Conservation (phyloP, 2,888 invertebrate genomes). For the Trichopoda pennipes region DNA sequence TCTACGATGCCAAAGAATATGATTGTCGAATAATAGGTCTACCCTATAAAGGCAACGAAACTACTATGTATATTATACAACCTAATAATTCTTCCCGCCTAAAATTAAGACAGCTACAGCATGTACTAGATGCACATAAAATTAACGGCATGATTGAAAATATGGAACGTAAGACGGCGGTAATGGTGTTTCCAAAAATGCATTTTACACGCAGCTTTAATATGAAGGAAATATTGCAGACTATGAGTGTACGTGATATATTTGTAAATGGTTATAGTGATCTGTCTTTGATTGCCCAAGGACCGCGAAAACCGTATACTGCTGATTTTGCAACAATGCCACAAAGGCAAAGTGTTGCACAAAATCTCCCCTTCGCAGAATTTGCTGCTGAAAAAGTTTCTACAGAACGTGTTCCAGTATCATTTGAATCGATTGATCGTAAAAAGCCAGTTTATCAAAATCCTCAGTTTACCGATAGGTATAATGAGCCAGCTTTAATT, state of each 20-base stretch:
- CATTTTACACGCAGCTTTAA: slow-evolving; percentile 84
- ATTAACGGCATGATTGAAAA: slow-evolving; percentile 79
- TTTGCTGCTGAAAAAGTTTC: not conserved
- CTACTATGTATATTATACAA: slow-evolving; percentile 85
- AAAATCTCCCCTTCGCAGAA: not conserved
- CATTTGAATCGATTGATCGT: slow-evolving; percentile 36
- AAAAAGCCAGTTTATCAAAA: slow-evolving; percentile 20
- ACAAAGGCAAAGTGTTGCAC: not conserved
- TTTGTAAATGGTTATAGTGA: slow-evolving; percentile 85
- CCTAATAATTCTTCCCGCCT: slow-evolving; percentile 82
- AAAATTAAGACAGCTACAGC: slow-evolving; percentile 81
- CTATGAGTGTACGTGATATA: slow-evolving; percentile 84
- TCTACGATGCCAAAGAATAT: slow-evolving; percentile 77
- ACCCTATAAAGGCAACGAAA: slow-evolving; percentile 85
- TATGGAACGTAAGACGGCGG: slow-evolving; percentile 80
- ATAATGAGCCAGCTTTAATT: slow-evolving; percentile 63
- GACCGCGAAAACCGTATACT: not conserved
- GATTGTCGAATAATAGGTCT: slow-evolving; percentile 84
- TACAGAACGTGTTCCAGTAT: not conserved
- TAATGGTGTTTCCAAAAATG: slow-evolving; percentile 87
- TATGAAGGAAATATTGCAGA: slow-evolving; percentile 82
- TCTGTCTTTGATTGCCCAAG: slow-evolving; percentile 84
- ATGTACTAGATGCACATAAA: slow-evolving; percentile 79
- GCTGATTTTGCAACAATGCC: not conserved
- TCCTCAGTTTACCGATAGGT: slow-evolving; percentile 59